Conservation (phyloP, 2,113 vertebrate genomes). For the Illadopsis cleaveri region DNA sequence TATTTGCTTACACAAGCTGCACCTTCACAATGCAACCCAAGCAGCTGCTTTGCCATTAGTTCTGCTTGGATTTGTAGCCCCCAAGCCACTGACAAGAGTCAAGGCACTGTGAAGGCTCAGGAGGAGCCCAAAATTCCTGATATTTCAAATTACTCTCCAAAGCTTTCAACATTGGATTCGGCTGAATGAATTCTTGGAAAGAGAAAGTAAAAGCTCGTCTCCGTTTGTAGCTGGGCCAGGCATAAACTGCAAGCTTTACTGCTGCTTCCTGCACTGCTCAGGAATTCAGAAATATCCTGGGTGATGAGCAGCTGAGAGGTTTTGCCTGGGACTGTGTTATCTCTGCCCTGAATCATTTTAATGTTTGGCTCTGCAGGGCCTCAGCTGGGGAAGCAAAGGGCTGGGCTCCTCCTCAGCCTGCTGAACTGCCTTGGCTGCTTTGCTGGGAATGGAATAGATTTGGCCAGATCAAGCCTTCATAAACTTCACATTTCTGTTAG, state of each 20-base stretch:
- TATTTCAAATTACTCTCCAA: constrained; percentile 25
- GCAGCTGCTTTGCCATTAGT: constrained; percentile 42
- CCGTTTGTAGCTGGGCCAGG: constrained; percentile 50
- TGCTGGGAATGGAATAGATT: not conserved
- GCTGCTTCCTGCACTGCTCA: constrained; percentile 14
- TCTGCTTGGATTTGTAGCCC: constrained; percentile 29
- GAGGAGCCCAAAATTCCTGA: constrained; percentile 2
- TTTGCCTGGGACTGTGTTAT: not conserved
- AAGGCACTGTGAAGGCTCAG: not conserved
- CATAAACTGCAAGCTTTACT: constrained; percentile 17
- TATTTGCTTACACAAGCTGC: constrained; percentile 48
- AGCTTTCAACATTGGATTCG: constrained; percentile 43
- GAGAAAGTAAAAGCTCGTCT: constrained; percentile 21
- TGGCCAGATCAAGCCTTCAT: not conserved
- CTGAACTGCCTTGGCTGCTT: not conserved
- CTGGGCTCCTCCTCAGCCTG: not conserved
- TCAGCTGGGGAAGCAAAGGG: not conserved
- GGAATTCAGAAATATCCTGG: not conserved
- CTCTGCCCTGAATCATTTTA: constrained; percentile 28
- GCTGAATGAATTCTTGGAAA: constrained; percentile 56
- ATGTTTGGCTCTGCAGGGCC: constrained; percentile 1
- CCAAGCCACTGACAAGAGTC: not conserved
- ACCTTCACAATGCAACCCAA: constrained; percentile 15
- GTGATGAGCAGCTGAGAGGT: constrained; percentile 30
- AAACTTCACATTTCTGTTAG: not conserved